Evolutionary conservation across 2,113 vertebrate species (phyloP).

Genomic region (Boulengeromyrus knoepffleri): DNA sequence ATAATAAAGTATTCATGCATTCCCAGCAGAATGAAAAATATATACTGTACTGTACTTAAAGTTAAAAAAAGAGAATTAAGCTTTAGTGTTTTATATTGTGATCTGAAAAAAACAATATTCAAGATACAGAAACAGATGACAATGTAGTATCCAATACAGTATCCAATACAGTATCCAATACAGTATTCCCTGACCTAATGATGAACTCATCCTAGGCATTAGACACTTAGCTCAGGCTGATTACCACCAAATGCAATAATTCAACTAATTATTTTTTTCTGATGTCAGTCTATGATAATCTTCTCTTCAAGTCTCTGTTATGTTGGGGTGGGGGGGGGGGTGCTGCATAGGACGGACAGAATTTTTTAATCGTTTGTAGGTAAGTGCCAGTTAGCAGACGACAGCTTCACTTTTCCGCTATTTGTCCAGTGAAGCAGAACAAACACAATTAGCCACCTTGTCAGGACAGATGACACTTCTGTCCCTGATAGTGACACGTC

Average conservation of each 20-base stretch:
- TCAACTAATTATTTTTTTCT: neutral
- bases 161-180: neutral
- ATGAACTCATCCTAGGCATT: neutral
- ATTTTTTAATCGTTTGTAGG: constrained; percentile 46
- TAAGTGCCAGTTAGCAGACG: constrained; percentile 41
- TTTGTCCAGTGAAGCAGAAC: constrained; percentile 40
- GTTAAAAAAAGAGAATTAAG: neutral
- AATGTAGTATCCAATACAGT: neutral
- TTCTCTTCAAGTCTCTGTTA: neutral
- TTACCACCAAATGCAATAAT: neutral
- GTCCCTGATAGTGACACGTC: constrained; percentile 54
- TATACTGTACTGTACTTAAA: neutral
- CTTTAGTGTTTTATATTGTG: neutral
- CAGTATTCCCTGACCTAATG: neutral
- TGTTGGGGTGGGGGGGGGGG: neutral
- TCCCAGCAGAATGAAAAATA: neutral
- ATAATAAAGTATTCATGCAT: neutral
- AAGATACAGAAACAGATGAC: neutral
- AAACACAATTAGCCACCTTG: constrained; percentile 45
- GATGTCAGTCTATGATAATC: neutral
- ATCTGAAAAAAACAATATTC: neutral
- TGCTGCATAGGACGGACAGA: neutral
- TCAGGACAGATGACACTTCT: constrained; percentile 36
- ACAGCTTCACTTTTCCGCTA: constrained; percentile 35
- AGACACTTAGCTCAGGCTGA: neutral